Evolutionary conservation across 2,888 invertebrate species (phyloP), one percentile per base, ranked within the genome.

Genomic region (Drosophila neonasuta): DNA sequence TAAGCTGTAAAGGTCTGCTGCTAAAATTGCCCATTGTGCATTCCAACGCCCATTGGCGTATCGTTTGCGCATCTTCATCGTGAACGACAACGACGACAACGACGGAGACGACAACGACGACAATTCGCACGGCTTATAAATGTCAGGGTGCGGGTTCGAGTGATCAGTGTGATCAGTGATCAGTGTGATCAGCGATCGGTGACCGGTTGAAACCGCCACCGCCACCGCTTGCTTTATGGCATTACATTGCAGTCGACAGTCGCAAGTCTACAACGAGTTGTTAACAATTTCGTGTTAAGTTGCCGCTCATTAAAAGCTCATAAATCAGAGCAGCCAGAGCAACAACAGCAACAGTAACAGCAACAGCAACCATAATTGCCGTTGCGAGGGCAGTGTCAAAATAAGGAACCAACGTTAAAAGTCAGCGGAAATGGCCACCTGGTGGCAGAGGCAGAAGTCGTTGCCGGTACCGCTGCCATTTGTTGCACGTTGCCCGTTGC

Each of bases 231-330:
- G 63, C 72, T 71, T 74, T 76, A 73, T 73, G 54, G 58, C 56
- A 69, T 59, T 65, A 57, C 72, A 71, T 64, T 55, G 63, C 58
- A 60, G 68, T 42, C 61, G 61, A 75, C 60, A 51, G 51, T 29
- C 20, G 34, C 44, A 42, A 59, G 64, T 29, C 34, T 34, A 34
- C 55, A 15, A n/a, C 32, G 50, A 61, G 79, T 84, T 86, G 87
- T 82, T 86, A 86, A 82, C 87, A 86, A 86, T 77, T 86, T 81
- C 79, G 77, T 84, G 84, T 84, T 81, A 86, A 79, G 77, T 81
- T 81, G 85, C 85, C 80, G 80, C 85, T 87, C 83, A 86, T 86
- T 86, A 88, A 85, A 86, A 85, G 68, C 75, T 77, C 88, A 88
- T 86, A 88, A 88, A 86, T 86, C 85, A 86, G 75, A 63, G 73